These are phyloP conservation scores for Seira musarum DNA, from an alignment of 2,888 invertebrate genomes.

Conservation along the genomic window DNA sequence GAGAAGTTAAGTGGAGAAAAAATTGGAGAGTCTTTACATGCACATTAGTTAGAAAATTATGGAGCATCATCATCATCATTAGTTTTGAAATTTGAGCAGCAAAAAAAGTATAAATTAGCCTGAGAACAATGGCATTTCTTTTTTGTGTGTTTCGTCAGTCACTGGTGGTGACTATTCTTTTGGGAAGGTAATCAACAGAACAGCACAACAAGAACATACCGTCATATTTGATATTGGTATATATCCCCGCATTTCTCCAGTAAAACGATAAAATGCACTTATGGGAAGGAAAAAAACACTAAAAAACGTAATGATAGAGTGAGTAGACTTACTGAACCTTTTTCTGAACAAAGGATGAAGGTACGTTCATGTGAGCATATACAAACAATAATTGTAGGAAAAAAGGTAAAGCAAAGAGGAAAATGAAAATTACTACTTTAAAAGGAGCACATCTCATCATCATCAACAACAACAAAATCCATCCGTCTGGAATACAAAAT, in stretches of 20 bases:
- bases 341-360: slow-evolving; percentile 36
- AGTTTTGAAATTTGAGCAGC: slow-evolving; percentile 31
- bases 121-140: slow-evolving; percentile 58
- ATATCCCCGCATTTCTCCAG: slow-evolving; percentile 7
- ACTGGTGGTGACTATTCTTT: slow-evolving; percentile 39
- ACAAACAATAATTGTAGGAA: slow-evolving; percentile 50
- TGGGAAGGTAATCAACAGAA: neutral
- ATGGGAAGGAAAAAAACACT: neutral
- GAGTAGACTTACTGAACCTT: slow-evolving; percentile 30
- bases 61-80: slow-evolving; percentile 25
- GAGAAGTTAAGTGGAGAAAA: slow-evolving; percentile 24
- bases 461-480: slow-evolving; percentile 33
- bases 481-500: slow-evolving; percentile 26
- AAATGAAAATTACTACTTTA: slow-evolving; percentile 61
- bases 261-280: slow-evolving; percentile 34
- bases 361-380: slow-evolving; percentile 25
- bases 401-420: slow-evolving; percentile 30
- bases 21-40: neutral
- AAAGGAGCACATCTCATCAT: slow-evolving; percentile 50
- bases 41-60: slow-evolving; percentile 12
- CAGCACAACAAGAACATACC: neutral
- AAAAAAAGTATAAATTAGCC: slow-evolving; percentile 53
- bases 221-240: neutral
- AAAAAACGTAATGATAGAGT: slow-evolving; percentile 36
- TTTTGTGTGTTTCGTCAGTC: slow-evolving; percentile 16